phyloP scores from a whole-genome alignment of 2,797 vertebrate species.

The Tenualosa thibaudeaui region DNA sequence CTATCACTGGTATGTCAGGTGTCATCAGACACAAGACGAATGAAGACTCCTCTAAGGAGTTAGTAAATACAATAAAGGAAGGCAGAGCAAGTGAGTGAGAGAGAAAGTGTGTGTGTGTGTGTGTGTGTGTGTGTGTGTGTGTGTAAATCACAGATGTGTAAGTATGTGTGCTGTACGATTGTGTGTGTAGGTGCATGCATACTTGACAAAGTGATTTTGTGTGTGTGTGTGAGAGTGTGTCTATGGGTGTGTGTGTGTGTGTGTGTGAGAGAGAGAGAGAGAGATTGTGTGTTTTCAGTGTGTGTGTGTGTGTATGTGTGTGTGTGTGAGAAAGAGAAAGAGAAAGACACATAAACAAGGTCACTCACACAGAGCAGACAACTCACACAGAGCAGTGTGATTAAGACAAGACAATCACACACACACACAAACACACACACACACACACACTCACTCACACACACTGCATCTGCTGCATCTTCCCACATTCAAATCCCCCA shows the following conservation, averaged over 20 bases:
- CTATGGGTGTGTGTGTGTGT: neutral
- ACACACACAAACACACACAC: slow-evolving; percentile 13
- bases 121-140: neutral
- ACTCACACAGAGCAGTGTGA: slow-evolving; percentile 42
- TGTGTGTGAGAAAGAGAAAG: neutral
- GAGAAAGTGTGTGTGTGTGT: neutral
- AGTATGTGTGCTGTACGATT: neutral
- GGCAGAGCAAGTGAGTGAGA: slow-evolving; percentile 1
- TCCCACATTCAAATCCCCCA: slow-evolving; percentile 26
- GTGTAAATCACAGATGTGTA: neutral
- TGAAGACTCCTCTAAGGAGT: slow-evolving; percentile 52
- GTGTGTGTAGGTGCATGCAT: neutral
- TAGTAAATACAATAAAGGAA: slow-evolving; percentile 47
- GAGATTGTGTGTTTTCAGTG: too few relatives aligned
- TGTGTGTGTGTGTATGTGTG: neutral
- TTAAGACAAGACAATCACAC: slow-evolving; percentile 37
- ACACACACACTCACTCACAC: slow-evolving; percentile 21
- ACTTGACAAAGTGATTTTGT: neutral
- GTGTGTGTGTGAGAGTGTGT: neutral
- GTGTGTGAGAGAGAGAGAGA: neutral
- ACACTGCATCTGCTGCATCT: slow-evolving; percentile 3
- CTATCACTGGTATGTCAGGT: slow-evolving; percentile 57
- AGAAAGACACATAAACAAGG: slow-evolving; percentile 38
- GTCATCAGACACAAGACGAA: slow-evolving; percentile 50
- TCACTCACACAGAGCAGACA: slow-evolving; percentile 39